phyloP scores from a whole-genome alignment of 2,113 vertebrate species.

The Planiliza haematocheilus region DNA sequence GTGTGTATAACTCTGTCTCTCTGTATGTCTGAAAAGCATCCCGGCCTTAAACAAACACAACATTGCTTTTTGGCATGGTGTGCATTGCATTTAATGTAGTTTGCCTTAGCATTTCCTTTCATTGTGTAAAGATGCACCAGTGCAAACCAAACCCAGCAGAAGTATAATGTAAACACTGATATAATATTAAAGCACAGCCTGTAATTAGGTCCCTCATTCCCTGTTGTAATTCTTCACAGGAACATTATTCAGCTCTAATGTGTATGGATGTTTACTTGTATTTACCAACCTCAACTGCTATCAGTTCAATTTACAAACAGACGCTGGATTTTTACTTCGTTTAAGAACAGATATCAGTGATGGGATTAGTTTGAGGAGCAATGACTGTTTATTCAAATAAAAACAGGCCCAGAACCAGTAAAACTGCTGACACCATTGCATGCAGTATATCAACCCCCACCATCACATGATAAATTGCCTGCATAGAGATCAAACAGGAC shows the following conservation, averaged over 20 bases:
- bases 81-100: background rate
- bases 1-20: slow-evolving; percentile 3
- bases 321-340: background rate
- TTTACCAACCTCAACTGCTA: background rate
- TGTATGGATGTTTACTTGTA: no score
- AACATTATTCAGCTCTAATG: no score
- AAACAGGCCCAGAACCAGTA: background rate
- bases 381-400: background rate
- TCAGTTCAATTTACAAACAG: background rate
- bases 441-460: slow-evolving; percentile 2
- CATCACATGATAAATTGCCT: slow-evolving; percentile 40
- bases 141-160: no score
- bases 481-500: slow-evolving; percentile 42
- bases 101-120: background rate
- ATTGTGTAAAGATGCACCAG: no score
- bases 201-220: no score
- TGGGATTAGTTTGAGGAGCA: background rate
- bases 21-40: slow-evolving; percentile 10
- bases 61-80: no score
- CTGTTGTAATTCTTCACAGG: no score
- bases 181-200: no score
- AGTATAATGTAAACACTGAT: no score
- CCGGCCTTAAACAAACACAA: background rate
- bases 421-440: slow-evolving; percentile 4
- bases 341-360: background rate